Evolutionary conservation across 2,888 invertebrate genomes (phyloP).

Genomic region (Neria commutata): DNA sequence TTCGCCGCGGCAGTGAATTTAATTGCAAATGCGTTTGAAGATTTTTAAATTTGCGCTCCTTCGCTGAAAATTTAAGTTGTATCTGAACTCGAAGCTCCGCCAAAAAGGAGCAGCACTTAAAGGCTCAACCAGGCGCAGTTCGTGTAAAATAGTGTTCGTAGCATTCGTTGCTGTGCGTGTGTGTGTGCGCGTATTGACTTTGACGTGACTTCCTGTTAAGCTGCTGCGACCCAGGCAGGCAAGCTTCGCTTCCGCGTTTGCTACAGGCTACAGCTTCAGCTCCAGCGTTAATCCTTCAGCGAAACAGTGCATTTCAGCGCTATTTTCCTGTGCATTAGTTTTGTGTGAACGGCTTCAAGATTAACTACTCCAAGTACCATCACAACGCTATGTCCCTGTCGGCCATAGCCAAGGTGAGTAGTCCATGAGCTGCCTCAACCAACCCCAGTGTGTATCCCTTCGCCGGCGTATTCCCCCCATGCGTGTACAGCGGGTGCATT

Average conservation of each 20-base stretch:
- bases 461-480: background rate
- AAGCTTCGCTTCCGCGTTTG: background rate
- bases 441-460: background rate
- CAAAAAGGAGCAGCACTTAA: too few species aligned
- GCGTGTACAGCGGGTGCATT: background rate
- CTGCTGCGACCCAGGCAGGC: background rate
- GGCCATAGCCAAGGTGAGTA: slow-evolving; percentile 71
- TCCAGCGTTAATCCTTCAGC: background rate
- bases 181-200: background rate
- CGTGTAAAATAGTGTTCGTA: too few species aligned
- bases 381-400: slow-evolving; percentile 68
- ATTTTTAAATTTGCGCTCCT: too few species aligned
- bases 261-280: too few species aligned
- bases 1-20: background rate
- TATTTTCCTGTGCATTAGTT: slow-evolving; percentile 34
- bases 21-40: too few species aligned
- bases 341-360: slow-evolving; percentile 64
- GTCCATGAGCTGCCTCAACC: background rate
- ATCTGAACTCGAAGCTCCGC: too few species aligned
- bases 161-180: background rate
- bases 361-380: slow-evolving; percentile 72
- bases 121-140: background rate
- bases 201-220: too few species aligned
- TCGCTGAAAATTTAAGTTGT: too few species aligned
- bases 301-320: too few species aligned